Evolutionary conservation across 2,888 invertebrate genomes (phyloP), one percentile per base, ranked within the genome.

Genomic region (Anarsia innoxiella): DNA sequence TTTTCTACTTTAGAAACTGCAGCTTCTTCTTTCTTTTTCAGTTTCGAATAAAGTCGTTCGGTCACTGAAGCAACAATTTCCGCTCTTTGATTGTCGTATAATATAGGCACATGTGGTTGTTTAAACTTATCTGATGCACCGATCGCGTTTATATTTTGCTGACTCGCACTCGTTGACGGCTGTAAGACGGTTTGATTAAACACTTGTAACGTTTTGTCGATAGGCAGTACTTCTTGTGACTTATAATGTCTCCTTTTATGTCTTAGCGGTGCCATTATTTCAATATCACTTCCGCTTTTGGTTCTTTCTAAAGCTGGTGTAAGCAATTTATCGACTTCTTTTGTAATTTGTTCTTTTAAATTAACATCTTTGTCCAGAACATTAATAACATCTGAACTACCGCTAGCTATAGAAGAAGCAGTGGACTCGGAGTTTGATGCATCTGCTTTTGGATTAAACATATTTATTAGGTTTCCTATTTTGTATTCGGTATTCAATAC

Each of bases 21-120:
- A 53, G 60, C 73, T 75, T 74, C 86, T 71, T 77, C 87, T 76
- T 73, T 88, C 73, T 61, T 85, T 66, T 83, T 88, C 16, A 84
- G 48, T 48, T 66, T 89, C 1, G 88, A 85, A 57, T 91, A 91
- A 9, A 91, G 68, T 49, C 91, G 76, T 49, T 88, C 88, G 2
- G 91, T 91, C 2, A 91, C 91, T 0, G 90, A 90, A 2, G 91
- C 90, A 2, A 91, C 90, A 34, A 91, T 90, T 66, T 90, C 89
- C 12, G 90, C 88, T 53, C 90, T 74, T 58, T 88, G 88, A 27
- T 79, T 75, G 36, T 79, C 76, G 44, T 77, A 74, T 2, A 77
- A 58, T 38, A 80, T 67, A 3, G 76, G 58, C 30, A 73, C 56
- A 45, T 66, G 59, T 33, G 66, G 49, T n/a, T 47, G 46, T 48